Base-by-base conservation (phyloP, 2,888 invertebrate species). In the Copidosoma aretas region DNA sequence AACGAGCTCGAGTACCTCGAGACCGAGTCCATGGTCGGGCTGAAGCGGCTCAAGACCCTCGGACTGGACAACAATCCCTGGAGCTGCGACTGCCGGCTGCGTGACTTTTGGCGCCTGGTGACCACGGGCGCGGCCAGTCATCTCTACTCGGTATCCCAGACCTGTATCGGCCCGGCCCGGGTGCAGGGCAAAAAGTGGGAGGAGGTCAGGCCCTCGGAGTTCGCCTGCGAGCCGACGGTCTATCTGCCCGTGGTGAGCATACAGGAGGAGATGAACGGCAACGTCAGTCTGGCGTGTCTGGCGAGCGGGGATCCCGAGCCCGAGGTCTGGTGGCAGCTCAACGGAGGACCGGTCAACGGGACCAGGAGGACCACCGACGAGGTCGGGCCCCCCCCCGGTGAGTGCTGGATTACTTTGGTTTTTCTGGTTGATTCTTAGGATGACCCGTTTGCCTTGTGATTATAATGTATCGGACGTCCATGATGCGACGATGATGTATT, bases 1-100 rank as follows among this genome's bases (percentile, higher is more conserved):
- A 96, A 96, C 85, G 87, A 90, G 76, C 87, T 96, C 73, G 90
- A 91, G 66, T 89, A 89, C 77, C 82, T 93, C 51, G 89, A 90
- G 15, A 89, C 89, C 70, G 86, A 87, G 60, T 88, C 90, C 2
- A 89, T 92, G 77, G 86, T 91, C 82, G 91, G 91, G 71, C 87
- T 94, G 79, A 88, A 89, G 51, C 91, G 91, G 76, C 86, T 95
- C 70, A 94, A 94, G 84, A 92, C 93, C 1, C 86, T 95, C 43
- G 89, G 90, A 15, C 84, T 95, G 63, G 92, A 93, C 73, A 92
- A 92, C 41, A 96, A 96, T 83, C 94, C 93, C 8, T 96, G 95
- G 95, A 88, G 89, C 78, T 96, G 96, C 82, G 94, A 96, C 82
- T 96, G 96, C 83, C 89, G 91, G 73, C 84, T 96, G 68, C 88